A percentile compares a stretch with the other conserved stretches of the same genome.
Evolutionary conservation across 2,113 vertebrate species (phyloP).

Genomic region (Brachyhypopomus occidentalis): DNA sequence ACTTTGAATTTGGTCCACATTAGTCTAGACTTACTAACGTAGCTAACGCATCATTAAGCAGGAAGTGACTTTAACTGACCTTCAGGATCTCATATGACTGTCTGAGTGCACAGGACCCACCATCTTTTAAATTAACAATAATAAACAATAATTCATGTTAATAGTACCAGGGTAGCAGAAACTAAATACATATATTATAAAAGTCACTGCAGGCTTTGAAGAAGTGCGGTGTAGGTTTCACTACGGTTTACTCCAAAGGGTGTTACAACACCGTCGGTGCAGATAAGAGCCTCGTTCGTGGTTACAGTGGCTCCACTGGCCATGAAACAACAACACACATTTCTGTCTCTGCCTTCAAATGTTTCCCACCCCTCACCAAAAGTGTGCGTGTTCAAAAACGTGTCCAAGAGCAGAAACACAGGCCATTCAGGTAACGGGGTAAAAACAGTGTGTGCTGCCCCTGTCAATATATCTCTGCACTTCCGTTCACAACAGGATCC

Average conservation of each 20-base stretch:
- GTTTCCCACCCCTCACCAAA: background rate
- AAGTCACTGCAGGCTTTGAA: background rate
- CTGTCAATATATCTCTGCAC: background rate
- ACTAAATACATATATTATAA: too few relatives aligned
- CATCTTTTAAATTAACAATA: background rate
- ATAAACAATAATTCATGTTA: too few relatives aligned
- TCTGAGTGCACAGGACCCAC: background rate
- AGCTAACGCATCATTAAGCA: background rate
- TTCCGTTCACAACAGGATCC: background rate
- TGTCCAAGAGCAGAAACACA: background rate
- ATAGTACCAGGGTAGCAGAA: too few relatives aligned
- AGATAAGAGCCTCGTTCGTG: background rate
- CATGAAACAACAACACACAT: background rate
- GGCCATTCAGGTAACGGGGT: background rate
- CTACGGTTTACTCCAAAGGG: slow-evolving; percentile 21
- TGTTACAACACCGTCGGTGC: background rate
- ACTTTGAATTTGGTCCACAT: too few relatives aligned
- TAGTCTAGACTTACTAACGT: background rate
- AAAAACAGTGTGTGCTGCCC: background rate
- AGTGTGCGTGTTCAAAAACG: too few relatives aligned
- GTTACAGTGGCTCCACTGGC: background rate
- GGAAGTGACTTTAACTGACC: background rate
- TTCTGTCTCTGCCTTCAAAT: background rate
- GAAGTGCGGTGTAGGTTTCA: background rate
- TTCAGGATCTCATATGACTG: background rate